Percentiles rank a stretch among this genome's conserved stretches.
These are phyloP conservation scores for Phymastichus coffea DNA, from an alignment of 1,140 invertebrate genomes.

Conservation along the genomic window DNA sequence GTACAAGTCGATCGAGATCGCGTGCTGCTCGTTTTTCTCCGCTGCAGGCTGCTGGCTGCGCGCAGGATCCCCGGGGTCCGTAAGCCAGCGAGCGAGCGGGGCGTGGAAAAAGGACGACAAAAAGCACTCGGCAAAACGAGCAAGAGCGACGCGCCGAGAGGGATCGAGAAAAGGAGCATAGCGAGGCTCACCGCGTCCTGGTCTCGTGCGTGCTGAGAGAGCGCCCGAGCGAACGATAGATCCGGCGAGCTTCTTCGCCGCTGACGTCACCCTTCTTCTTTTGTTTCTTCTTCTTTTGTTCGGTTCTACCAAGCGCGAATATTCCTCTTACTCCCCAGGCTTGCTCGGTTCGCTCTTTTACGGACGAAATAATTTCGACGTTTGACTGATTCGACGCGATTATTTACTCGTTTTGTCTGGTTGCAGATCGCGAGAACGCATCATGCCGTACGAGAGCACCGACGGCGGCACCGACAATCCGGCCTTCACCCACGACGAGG, in stretches of 20 bases:
- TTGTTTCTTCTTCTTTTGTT: background rate
- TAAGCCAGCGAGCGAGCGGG: constrained; percentile 30
- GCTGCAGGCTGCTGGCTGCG: background rate
- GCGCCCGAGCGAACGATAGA: constrained; percentile 16
- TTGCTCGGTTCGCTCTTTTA: no score
- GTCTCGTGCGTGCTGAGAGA: no score
- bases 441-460: no score
- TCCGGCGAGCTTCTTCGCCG: constrained; percentile 24
- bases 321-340: background rate
- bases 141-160: constrained; percentile 24
- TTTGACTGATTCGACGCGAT: no score
- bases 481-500: constrained; percentile 48
- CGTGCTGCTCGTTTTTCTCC: background rate
- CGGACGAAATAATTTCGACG: no score
- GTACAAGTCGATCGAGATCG: constrained; percentile 8
- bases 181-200: no score
- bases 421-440: no score
- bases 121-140: constrained; percentile 30
- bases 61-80: constrained; percentile 19
- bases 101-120: constrained; percentile 27
- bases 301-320: background rate
- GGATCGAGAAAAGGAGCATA: constrained; percentile 29
- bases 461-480: constrained; percentile 47
- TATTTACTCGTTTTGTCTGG: no score
- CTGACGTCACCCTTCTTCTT: constrained; percentile 27